Percentiles rank a stretch among this genome's conserved stretches.
Evolutionary conservation across 1,140 invertebrate genomes (phyloP).

Genomic region (Copidosoma floridanum): DNA sequence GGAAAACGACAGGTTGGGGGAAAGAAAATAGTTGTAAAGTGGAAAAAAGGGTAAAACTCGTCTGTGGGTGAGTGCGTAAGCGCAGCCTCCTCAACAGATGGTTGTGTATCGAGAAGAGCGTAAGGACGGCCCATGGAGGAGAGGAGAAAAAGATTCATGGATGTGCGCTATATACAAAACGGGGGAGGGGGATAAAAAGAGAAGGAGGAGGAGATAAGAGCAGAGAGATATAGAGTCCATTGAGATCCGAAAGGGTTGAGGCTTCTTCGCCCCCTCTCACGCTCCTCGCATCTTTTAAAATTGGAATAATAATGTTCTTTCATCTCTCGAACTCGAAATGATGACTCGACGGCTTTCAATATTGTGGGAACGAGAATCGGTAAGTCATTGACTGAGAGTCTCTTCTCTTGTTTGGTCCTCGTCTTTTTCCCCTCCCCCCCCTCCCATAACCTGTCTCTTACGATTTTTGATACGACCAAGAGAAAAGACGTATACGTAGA

Average conservation of each 20-base stretch:
- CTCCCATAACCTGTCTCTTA: slow-evolving; percentile 23
- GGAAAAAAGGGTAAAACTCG: slow-evolving; percentile 27
- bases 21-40: slow-evolving; percentile 18
- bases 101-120: slow-evolving; percentile 28
- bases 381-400: slow-evolving; percentile 36
- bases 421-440: slow-evolving; percentile 25
- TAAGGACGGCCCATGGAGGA: slow-evolving; percentile 12
- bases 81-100: slow-evolving; percentile 42
- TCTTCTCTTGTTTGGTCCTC: slow-evolving; percentile 24
- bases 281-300: slow-evolving; percentile 47
- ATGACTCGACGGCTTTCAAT: slow-evolving; percentile 55
- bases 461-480: slow-evolving; percentile 30
- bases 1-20: slow-evolving; percentile 17
- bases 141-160: slow-evolving; percentile 11
- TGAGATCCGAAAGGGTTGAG: slow-evolving; percentile 32
- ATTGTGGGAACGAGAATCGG: slow-evolving; percentile 55
- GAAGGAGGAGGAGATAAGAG: slow-evolving; percentile 29
- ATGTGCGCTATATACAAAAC: slow-evolving; percentile 8
- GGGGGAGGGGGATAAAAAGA: slow-evolving; percentile 21
- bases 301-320: slow-evolving; percentile 57
- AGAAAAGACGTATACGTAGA: background rate
- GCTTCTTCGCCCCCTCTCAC: slow-evolving; percentile 26
- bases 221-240: slow-evolving; percentile 39
- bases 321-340: slow-evolving; percentile 50
- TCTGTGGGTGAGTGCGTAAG: too few species aligned